A percentile compares a stretch with the other conserved stretches of the same genome.
These are phyloP conservation scores for Notarius lentiginosus DNA, from an alignment of 2,113 vertebrate species.

Conservation along the genomic window DNA sequence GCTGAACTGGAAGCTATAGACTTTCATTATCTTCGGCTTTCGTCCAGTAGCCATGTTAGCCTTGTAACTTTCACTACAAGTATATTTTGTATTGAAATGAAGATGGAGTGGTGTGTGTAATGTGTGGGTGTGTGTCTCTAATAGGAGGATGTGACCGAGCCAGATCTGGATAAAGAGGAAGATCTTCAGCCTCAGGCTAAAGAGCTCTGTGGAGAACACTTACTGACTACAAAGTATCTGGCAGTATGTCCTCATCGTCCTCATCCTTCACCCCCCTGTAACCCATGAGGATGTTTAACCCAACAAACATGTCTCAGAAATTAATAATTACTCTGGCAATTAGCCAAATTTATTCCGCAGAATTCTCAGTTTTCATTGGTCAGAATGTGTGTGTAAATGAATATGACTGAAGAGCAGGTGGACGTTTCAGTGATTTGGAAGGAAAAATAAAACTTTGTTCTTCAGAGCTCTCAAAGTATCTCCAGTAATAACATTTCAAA, in stretches of 20 bases:
- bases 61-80: neutral
- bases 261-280: neutral
- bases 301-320: neutral
- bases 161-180: conserved; percentile 88
- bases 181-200: conserved; percentile 82
- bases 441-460: neutral
- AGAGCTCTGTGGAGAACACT: conserved; percentile 88
- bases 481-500: neutral
- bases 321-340: neutral
- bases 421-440: neutral
- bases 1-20: neutral
- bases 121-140: neutral
- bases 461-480: neutral
- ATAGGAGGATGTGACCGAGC: conserved; percentile 84
- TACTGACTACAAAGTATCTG: conserved; percentile 92
- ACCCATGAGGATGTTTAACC: neutral
- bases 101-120: neutral
- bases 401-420: neutral
- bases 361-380: neutral
- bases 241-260: conserved; percentile 76
- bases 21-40: neutral
- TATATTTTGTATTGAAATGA: neutral
- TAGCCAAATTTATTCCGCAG: neutral
- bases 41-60: neutral
- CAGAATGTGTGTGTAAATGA: neutral